Conservation (phyloP, 2,797 vertebrate genomes). For the Hyperoplus immaculatus region DNA sequence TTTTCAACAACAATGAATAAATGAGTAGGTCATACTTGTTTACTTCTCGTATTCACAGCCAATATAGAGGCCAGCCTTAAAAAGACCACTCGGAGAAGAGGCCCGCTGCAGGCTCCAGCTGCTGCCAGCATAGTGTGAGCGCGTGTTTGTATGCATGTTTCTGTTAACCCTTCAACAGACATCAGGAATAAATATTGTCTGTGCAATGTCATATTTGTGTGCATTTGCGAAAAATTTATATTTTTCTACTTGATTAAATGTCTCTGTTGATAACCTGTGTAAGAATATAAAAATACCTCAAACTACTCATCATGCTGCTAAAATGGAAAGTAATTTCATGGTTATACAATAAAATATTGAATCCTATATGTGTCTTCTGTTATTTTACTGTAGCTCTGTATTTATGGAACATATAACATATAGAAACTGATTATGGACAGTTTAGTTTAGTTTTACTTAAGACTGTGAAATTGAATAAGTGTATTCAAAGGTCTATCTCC, state of each 20-base stretch:
- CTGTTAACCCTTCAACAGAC: slow-evolving; percentile 39
- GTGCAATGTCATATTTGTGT: slow-evolving; percentile 20
- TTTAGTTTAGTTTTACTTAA: not conserved
- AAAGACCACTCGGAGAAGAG: slow-evolving; percentile 59
- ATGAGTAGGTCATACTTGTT: slow-evolving; percentile 33
- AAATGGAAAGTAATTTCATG: slow-evolving; percentile 76
- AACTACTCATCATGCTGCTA: slow-evolving; percentile 88
- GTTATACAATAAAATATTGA: slow-evolving; percentile 70
- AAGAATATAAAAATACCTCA: slow-evolving; percentile 89
- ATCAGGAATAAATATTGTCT: slow-evolving; percentile 55
- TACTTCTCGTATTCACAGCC: slow-evolving; percentile 81
- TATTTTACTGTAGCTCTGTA: not conserved
- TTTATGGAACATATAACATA: not conserved
- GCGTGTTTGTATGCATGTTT: slow-evolving; percentile 25
- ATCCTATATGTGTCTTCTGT: slow-evolving; percentile 23
- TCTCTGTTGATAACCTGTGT: slow-evolving; percentile 47
- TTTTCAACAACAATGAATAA: slow-evolving; percentile 14
- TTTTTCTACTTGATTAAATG: slow-evolving; percentile 64
- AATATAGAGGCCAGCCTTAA: slow-evolving; percentile 82
- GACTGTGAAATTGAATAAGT: not conserved
- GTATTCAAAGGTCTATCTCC: not conserved
- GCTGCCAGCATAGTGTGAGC: slow-evolving; percentile 54
- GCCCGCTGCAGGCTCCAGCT: slow-evolving; percentile 44
- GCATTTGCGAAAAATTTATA: slow-evolving; percentile 50
- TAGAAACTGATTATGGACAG: not conserved